Percentiles rank a stretch among this genome's conserved stretches.
phyloP scores from a whole-genome alignment of 2,888 invertebrate genomes.

The Hemistola chrysoprasaria region DNA sequence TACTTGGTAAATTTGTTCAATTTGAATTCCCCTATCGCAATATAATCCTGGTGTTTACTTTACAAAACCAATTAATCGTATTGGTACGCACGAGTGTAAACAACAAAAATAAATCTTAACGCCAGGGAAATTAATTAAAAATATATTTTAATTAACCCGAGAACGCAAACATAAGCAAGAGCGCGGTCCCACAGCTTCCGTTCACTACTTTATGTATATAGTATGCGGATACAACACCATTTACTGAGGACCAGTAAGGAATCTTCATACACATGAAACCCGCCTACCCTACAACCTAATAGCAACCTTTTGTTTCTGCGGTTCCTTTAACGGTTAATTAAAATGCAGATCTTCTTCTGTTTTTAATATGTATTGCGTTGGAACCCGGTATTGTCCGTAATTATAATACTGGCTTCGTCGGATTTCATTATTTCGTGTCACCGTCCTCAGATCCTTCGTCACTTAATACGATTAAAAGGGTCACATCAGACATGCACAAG shows the following conservation, averaged over 20 bases:
- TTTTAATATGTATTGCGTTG: too few relatives aligned
- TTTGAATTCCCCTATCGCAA: not conserved
- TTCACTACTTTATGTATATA: conserved; percentile 17
- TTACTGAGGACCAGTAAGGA: conserved; percentile 7
- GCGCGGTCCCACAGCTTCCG: conserved; percentile 22
- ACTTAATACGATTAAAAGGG: conserved; percentile 67
- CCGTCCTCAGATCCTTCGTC: conserved; percentile 54
- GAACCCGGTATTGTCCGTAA: conserved; percentile 45
- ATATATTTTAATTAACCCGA: conserved; percentile 38
- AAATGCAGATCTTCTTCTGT: too few relatives aligned
- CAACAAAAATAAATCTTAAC: conserved; percentile 15
- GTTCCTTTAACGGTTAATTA: too few relatives aligned
- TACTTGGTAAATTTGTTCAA: not conserved
- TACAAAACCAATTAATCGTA: conserved; percentile 11
- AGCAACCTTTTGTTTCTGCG: too few relatives aligned
- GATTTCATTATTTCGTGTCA: conserved; percentile 65
- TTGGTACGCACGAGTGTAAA: conserved; percentile 3
- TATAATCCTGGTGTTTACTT: conserved; percentile 1
- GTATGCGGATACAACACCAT: conserved; percentile 7
- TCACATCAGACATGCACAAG: conserved; percentile 52
- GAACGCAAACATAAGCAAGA: conserved; percentile 31
- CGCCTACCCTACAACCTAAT: too few relatives aligned
- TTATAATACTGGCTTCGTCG: conserved; percentile 56
- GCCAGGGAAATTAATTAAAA: conserved; percentile 30
- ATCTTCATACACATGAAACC: not conserved